Conservation (phyloP, 2,113 vertebrate species). For the Tenrec ecaudatus region DNA sequence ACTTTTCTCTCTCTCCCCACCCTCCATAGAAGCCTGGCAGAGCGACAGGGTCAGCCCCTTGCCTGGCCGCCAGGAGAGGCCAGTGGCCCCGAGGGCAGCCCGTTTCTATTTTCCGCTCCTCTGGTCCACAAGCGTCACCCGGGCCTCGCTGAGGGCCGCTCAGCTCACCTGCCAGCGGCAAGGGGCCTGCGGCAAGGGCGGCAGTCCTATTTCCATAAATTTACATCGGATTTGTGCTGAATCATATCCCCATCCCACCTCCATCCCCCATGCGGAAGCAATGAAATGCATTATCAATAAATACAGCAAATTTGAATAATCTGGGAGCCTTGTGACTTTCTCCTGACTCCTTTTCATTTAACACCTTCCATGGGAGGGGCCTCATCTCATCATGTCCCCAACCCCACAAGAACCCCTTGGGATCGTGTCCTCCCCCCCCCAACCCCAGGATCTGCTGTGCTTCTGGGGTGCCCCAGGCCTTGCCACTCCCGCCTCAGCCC, state of each 20-base stretch:
- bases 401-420: too few species aligned
- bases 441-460: neutral
- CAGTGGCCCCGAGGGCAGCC: slow-evolving; percentile 53
- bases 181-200: slow-evolving; percentile 38
- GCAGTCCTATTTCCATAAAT: slow-evolving; percentile 80
- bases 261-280: slow-evolving; percentile 34
- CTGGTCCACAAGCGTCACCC: slow-evolving; percentile 67
- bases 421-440: neutral
- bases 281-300: slow-evolving; percentile 76
- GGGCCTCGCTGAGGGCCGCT: neutral
- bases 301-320: slow-evolving; percentile 70
- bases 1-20: neutral
- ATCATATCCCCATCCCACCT: slow-evolving; percentile 55
- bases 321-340: slow-evolving; percentile 7
- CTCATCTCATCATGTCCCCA: neutral
- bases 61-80: slow-evolving; percentile 62
- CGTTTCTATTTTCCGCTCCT: slow-evolving; percentile 77
- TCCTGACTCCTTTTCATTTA: neutral
- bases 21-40: slow-evolving; percentile 43
- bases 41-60: slow-evolving; percentile 68
- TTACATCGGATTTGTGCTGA: slow-evolving; percentile 83
- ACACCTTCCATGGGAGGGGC: neutral
- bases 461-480: neutral
- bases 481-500: too few species aligned
- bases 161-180: slow-evolving; percentile 28